phyloP scores from a whole-genome alignment of 2,113 vertebrate species.

The Lophius piscatorius region DNA sequence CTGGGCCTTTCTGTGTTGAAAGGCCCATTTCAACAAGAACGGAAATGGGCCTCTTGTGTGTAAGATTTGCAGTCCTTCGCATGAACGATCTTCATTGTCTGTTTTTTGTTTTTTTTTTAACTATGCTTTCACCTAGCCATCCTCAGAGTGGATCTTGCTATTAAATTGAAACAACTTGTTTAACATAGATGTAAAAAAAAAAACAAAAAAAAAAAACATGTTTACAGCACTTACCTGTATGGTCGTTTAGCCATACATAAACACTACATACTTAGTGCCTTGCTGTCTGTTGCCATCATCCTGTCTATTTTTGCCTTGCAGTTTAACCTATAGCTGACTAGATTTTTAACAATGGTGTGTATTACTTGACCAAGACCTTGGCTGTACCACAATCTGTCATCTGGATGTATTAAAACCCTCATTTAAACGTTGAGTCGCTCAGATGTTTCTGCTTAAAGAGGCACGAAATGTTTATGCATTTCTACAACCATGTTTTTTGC shows the following conservation, averaged over 20 bases:
- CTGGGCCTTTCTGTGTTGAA: conserved; percentile 19
- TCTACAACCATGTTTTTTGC: too few species aligned
- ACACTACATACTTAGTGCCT: conserved; percentile 42
- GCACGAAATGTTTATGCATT: too few species aligned
- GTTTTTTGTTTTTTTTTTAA: conserved; percentile 20
- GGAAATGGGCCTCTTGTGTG: too few species aligned
- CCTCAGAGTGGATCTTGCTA: conserved; percentile 5
- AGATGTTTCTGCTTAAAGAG: too few species aligned
- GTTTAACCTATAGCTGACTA: conserved; percentile 8
- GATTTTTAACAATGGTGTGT: conserved; percentile 23
- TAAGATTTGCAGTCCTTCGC: too few species aligned
- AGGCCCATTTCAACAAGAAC: too few species aligned
- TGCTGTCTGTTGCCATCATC: conserved; percentile 18
- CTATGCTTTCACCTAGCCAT: conserved; percentile 9
- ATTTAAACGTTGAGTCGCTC: neutral
- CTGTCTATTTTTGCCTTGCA: conserved; percentile 4
- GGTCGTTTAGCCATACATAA: conserved; percentile 16
- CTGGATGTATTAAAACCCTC: conserved; percentile 58
- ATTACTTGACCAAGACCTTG: conserved; percentile 48
- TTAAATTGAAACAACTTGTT: conserved; percentile 22
- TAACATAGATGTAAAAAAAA: conserved; percentile 18
- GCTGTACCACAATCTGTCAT: conserved; percentile 44
- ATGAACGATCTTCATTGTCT: too few species aligned
- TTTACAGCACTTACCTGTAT: conserved; percentile 63
- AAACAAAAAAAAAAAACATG: conserved; percentile 37